Evolutionary conservation across 2,113 vertebrate genomes (phyloP).

Genomic region (Nycticryphes semicollaris): DNA sequence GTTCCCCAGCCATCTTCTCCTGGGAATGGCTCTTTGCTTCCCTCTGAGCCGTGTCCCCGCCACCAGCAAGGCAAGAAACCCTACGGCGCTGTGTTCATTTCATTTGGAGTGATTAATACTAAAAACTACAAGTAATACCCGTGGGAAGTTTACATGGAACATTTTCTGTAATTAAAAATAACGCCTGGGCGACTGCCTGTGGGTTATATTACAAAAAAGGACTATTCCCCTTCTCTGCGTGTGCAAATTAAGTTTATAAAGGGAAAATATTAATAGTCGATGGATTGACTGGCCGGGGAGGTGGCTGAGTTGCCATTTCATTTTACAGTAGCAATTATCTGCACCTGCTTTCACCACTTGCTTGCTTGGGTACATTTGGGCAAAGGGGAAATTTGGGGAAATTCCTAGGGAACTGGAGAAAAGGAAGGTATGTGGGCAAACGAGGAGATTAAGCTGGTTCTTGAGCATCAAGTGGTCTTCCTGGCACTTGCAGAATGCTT

Average conservation of each 20-base stretch:
- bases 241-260: background rate
- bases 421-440: background rate
- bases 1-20: background rate
- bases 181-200: fast-evolving
- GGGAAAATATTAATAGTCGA: background rate
- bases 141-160: background rate
- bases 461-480: background rate
- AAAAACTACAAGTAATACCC: background rate
- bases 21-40: background rate
- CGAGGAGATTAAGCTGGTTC: background rate
- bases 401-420: background rate
- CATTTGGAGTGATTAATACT: background rate
- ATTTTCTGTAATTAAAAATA: background rate
- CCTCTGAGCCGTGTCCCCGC: background rate
- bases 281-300: background rate
- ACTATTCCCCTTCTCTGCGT: background rate
- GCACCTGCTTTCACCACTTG: background rate
- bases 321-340: background rate
- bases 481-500: background rate
- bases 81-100: fast-evolving
- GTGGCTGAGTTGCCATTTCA: background rate
- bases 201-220: background rate
- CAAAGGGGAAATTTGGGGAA: background rate
- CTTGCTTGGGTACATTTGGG: background rate
- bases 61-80: background rate